Base-by-base conservation (phyloP, 2,888 invertebrate genomes). In the Orchestes rusci region DNA sequence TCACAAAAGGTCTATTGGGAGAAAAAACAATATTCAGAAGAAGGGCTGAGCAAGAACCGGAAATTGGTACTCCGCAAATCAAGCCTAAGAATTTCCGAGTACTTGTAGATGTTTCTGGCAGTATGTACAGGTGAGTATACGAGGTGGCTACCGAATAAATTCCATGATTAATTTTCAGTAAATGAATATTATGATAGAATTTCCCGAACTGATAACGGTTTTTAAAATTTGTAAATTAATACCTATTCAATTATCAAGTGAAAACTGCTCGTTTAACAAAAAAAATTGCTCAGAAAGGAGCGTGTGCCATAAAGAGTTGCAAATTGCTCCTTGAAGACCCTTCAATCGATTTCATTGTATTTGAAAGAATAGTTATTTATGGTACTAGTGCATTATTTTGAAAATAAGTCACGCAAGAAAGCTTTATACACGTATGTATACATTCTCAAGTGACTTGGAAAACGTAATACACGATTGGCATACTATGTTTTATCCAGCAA, bases 21-120 rank as follows among this genome's bases (percentile, higher is more conserved):
- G 96, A 97, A 67, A 85, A 85, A 60, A 83, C 86, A 27, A 89
- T 96, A 57, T 97, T 92, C 67, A 78, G 88, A 37, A 74, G 88
- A 8, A 73, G 94, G 28, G 76, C 83, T 2, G 91, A 92, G 52
- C 84, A 86, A 53, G 85, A 88, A 59, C 92, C 94, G 0, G 92
- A 93, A 64, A 73, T 86, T 8, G 95, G 94, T 34, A 75, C 88
- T 15, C 87, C 88, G 1, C 89, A 89, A 51, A 77, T 85, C 52
- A 86, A 84, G 60, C 93, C 96, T 2, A 97, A 96, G 68, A 73
- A 89, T 3, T 71, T 95, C 31, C 76, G 86, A 43, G 72, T 95
- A 0, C 82, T 95, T 0, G 81, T 91, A 0, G 97, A 97, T 68
- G 93, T 95, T 0, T 94, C 93, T 2, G 96, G 95, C 2, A 93